phyloP scores from a whole-genome alignment of 2,113 vertebrate genomes.

The Nyctibius bracteatus region DNA sequence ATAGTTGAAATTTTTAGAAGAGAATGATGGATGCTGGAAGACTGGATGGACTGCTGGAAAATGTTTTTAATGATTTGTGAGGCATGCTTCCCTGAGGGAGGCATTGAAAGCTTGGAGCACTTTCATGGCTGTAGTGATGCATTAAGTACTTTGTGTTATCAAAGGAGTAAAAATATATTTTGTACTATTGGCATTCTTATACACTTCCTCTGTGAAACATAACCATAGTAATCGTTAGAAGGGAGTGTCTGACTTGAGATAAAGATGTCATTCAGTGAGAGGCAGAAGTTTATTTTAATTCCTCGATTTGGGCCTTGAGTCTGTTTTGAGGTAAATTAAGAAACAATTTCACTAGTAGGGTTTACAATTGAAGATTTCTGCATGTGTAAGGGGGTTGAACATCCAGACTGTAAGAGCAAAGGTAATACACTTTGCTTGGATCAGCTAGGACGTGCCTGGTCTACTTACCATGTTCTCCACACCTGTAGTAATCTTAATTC shows the following conservation, averaged over 20 bases:
- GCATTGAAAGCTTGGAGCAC: not conserved
- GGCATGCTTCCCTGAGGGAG: not conserved
- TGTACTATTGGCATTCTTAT: not conserved
- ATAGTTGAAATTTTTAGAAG: not conserved
- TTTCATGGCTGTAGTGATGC: not conserved
- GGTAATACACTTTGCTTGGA: not conserved
- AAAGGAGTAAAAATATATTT: not conserved
- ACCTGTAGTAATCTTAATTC: not conserved
- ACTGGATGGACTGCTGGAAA: not conserved
- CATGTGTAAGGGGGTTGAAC: not conserved
- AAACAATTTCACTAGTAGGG: not conserved
- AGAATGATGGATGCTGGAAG: not conserved
- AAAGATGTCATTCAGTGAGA: not conserved
- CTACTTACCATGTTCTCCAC: not conserved
- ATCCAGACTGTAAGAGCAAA: not conserved
- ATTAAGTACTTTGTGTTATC: not conserved
- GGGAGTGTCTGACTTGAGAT: not conserved
- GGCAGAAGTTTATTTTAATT: not conserved
- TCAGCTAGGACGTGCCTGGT: not conserved
- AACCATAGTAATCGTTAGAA: not conserved
- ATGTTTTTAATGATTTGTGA: not conserved
- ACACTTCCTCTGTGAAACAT: not conserved
- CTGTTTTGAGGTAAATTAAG: not conserved
- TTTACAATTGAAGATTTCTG: not conserved
- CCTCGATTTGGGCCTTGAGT: not conserved